Evolutionary conservation across 1,140 invertebrate species (phyloP).

Genomic region (Drosophila nebulosa): DNA sequence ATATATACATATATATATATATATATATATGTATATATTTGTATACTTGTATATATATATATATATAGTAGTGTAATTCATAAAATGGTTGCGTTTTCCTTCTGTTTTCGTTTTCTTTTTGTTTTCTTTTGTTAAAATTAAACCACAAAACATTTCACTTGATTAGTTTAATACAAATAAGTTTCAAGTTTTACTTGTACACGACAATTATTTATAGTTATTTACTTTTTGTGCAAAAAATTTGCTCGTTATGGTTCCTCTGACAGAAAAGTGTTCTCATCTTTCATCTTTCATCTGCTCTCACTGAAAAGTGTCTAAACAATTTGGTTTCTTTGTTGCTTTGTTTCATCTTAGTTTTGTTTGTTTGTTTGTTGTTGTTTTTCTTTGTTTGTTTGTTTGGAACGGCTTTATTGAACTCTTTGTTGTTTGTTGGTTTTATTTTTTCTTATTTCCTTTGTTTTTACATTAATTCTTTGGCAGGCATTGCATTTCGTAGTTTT

Average conservation of each 20-base stretch:
- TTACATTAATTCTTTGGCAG: slow-evolving; percentile 79
- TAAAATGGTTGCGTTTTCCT: slow-evolving; percentile 67
- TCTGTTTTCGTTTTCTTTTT: slow-evolving; percentile 6
- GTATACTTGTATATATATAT: slow-evolving; percentile 53
- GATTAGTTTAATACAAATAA: slow-evolving; percentile 74
- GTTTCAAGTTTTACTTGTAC: slow-evolving; percentile 51
- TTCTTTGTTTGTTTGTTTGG: slow-evolving; percentile 66
- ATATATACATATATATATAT: background rate
- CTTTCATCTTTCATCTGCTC: slow-evolving; percentile 1
- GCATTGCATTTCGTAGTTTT: slow-evolving; percentile 81
- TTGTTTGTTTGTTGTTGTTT: slow-evolving; percentile 57
- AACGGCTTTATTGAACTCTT: slow-evolving; percentile 81
- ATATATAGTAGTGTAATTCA: slow-evolving; percentile 66
- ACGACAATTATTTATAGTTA: slow-evolving; percentile 61
- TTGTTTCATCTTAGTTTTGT: slow-evolving; percentile 21
- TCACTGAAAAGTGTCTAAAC: slow-evolving; percentile 59
- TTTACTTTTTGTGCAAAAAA: background rate
- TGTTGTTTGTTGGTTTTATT: slow-evolving; percentile 56
- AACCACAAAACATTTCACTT: slow-evolving; percentile 72
- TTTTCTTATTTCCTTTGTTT: slow-evolving; percentile 52
- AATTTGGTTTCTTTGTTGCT: slow-evolving; percentile 56
- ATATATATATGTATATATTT: background rate
- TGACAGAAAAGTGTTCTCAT: slow-evolving; percentile 10
- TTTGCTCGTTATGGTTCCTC: background rate
- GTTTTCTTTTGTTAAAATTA: slow-evolving; percentile 48